phyloP scores from a whole-genome alignment of 37 sponge, comb jelly and placozoan genomes.

The Spongilla lacustris region DNA sequence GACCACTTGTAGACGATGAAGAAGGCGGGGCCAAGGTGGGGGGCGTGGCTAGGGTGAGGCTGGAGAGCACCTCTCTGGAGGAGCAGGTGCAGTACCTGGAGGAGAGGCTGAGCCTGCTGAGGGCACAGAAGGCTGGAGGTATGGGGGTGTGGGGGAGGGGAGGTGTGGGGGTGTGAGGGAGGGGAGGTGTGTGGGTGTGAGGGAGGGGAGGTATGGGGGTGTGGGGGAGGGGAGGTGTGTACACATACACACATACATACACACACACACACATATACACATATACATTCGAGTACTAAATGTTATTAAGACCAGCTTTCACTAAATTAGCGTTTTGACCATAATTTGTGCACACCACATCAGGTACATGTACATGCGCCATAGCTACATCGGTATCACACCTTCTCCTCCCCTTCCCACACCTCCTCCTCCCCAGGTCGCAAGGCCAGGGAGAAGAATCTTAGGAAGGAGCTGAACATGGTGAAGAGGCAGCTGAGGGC shows the following conservation, averaged over 20 bases:
- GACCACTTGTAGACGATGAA: not conserved
- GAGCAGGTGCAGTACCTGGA: slow-evolving; percentile 77
- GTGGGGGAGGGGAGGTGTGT: too few relatives aligned
- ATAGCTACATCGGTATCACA: too few relatives aligned
- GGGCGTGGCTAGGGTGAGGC: not conserved
- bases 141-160: not conserved
- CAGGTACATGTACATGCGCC: not conserved
- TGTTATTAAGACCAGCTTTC: not conserved
- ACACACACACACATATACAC: slow-evolving; percentile 8
- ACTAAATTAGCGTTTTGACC: too few relatives aligned
- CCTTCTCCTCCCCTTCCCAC: not conserved
- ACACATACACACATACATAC: not conserved
- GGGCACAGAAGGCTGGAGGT: slow-evolving; percentile 47
- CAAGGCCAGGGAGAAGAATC: slow-evolving; percentile 48
- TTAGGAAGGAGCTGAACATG: slow-evolving; percentile 53
- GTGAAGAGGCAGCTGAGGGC: slow-evolving; percentile 61
- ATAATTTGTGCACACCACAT: too few relatives aligned
- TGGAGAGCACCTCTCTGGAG: slow-evolving; percentile 68
- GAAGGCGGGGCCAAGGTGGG: not conserved
- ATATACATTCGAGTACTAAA: not conserved
- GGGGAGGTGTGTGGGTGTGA: too few relatives aligned
- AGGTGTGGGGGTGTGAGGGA: slow-evolving; percentile 10
- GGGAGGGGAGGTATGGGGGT: too few relatives aligned
- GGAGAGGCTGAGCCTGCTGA: slow-evolving; percentile 65
- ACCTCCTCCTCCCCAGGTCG: not conserved